Evolutionary conservation across 2,797 vertebrate species (phyloP).

Genomic region (Myotis myotis): DNA sequence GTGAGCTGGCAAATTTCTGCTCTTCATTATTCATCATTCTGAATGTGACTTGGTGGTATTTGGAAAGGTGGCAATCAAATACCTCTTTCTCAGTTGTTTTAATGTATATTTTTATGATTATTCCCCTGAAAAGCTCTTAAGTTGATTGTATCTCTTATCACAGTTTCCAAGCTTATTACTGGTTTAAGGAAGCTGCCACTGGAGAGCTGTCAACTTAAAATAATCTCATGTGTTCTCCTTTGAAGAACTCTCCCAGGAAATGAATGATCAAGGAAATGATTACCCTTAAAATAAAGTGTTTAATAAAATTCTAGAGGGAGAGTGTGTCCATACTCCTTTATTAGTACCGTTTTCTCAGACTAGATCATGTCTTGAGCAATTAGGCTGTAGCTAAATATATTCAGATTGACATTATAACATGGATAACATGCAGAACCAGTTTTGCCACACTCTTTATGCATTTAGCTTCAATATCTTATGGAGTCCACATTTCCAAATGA

Average conservation of each 20-base stretch:
- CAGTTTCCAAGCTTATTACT: conserved; percentile 74
- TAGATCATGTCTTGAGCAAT: conserved; percentile 41
- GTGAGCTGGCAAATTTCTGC: not conserved
- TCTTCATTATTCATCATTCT: conserved; percentile 42
- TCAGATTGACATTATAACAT: not conserved
- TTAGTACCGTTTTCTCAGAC: not conserved
- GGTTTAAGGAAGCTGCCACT: conserved; percentile 75
- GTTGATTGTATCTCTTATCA: conserved; percentile 76
- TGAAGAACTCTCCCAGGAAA: conserved; percentile 73
- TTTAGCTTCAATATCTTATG: not conserved
- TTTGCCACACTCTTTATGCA: not conserved
- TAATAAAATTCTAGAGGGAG: conserved; percentile 52
- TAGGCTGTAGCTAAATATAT: not conserved
- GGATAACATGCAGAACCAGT: not conserved
- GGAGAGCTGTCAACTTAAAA: conserved; percentile 75
- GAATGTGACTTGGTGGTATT: conserved; percentile 49
- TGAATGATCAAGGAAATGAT: conserved; percentile 72
- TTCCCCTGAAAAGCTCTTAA: conserved; percentile 70
- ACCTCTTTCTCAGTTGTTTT: conserved; percentile 66
- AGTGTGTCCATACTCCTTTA: not conserved
- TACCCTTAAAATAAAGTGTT: conserved; percentile 67
- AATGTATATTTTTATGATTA: conserved; percentile 71
- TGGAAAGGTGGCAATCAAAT: conserved; percentile 66
- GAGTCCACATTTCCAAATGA: not conserved
- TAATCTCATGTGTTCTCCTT: conserved; percentile 73